Evolutionary conservation across 2,888 invertebrate species (phyloP).

Genomic region (Polydrusus cervinus): DNA sequence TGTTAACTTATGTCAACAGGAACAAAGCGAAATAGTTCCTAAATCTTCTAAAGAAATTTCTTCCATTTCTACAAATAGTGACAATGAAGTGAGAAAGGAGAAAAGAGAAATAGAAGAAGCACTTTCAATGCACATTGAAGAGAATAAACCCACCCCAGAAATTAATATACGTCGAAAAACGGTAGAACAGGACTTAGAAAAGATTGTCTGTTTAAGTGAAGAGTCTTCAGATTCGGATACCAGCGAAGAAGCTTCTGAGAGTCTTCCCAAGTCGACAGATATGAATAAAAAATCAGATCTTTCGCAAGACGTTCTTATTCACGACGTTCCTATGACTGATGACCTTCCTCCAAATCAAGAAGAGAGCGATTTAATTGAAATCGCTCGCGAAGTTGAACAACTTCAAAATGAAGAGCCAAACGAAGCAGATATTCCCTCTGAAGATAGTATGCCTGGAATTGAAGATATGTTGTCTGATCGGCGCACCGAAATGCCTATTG

Average conservation of each 20-base stretch:
- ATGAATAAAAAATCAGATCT: slow-evolving; percentile 9
- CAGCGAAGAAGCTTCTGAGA: slow-evolving; percentile 15
- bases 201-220: slow-evolving; percentile 52
- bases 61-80: neutral
- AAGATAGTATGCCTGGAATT: slow-evolving; percentile 47
- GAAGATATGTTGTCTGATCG: slow-evolving; percentile 51
- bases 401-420: slow-evolving; percentile 27
- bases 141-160: slow-evolving; percentile 33
- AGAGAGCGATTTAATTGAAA: slow-evolving; percentile 42
- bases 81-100: neutral
- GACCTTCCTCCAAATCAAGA: slow-evolving; percentile 30
- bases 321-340: slow-evolving; percentile 24
- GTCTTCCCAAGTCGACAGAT: neutral
- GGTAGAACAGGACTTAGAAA: slow-evolving; percentile 48
- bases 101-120: neutral
- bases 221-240: slow-evolving; percentile 48
- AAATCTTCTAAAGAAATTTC: neutral
- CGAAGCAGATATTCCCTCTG: slow-evolving; percentile 21
- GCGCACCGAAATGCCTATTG: slow-evolving; percentile 17
- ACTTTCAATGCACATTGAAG: neutral
- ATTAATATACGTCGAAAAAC: slow-evolving; percentile 50
- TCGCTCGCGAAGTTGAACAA: slow-evolving; percentile 41
- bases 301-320: slow-evolving; percentile 12
- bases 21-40: slow-evolving; percentile 1
- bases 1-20: neutral